phyloP scores from a whole-genome alignment of 2,113 vertebrate species.

The Centrocercus urophasianus region DNA sequence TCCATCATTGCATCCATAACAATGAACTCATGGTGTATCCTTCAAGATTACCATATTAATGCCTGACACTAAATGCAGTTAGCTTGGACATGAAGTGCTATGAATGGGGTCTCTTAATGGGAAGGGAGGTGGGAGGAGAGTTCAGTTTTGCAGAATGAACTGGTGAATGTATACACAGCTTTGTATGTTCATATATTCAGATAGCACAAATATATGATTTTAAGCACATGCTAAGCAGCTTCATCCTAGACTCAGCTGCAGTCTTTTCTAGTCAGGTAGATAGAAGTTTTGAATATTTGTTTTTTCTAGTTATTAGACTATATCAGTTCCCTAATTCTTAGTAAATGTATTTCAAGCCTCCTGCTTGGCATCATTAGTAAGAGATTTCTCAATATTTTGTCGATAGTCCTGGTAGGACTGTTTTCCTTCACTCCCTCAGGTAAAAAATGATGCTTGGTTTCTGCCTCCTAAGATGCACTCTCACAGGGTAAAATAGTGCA shows the following conservation, averaged over 20 bases:
- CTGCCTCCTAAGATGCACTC: neutral
- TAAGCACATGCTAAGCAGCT: neutral
- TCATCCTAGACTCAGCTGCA: neutral
- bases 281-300: neutral
- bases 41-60: slow-evolving; percentile 41
- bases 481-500: neutral
- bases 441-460: neutral
- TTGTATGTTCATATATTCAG: neutral
- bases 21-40: slow-evolving; percentile 19
- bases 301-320: neutral
- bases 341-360: neutral
- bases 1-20: slow-evolving; percentile 33
- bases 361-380: neutral
- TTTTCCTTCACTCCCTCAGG: neutral
- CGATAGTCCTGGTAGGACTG: neutral
- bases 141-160: neutral
- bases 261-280: neutral
- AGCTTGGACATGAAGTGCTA: neutral
- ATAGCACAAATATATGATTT: neutral
- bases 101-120: neutral
- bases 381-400: neutral
- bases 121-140: neutral
- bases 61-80: slow-evolving; percentile 13
- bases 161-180: neutral
- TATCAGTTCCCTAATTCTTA: neutral